These are phyloP conservation scores for Drosophila phalerata DNA, from an alignment of 2,888 invertebrate species.

Conservation along the genomic window DNA sequence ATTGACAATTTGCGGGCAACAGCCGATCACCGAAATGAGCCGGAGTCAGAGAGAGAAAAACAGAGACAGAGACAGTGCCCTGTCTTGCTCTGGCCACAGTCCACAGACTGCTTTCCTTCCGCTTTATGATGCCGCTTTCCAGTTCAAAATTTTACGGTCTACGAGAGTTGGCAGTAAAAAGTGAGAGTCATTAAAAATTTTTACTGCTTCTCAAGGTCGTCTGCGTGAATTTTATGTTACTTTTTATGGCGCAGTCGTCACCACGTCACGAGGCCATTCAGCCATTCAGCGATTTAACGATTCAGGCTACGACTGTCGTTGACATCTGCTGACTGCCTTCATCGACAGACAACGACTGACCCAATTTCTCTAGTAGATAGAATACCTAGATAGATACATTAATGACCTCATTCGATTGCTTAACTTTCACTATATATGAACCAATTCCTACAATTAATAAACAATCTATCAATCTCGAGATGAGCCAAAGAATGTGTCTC, in stretches of 20 bases:
- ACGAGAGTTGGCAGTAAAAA: slow-evolving; percentile 81
- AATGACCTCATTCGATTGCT: slow-evolving; percentile 11
- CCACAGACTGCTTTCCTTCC: slow-evolving; percentile 35
- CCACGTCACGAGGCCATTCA: slow-evolving; percentile 31
- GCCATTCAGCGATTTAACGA: slow-evolving; percentile 7
- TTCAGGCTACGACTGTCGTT: slow-evolving; percentile 40
- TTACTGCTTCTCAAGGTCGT: slow-evolving; percentile 85
- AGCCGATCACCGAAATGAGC: slow-evolving; percentile 58
- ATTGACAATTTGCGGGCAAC: slow-evolving; percentile 66
- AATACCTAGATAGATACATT: slow-evolving; percentile 26
- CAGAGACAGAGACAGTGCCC: not conserved
- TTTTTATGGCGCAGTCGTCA: slow-evolving; percentile 64
- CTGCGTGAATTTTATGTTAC: slow-evolving; percentile 80
- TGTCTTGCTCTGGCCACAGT: slow-evolving; percentile 23
- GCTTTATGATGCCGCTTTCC: slow-evolving; percentile 50
- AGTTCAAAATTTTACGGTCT: slow-evolving; percentile 67
- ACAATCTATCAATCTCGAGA: not conserved
- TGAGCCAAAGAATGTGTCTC: not conserved
- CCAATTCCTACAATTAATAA: not conserved
- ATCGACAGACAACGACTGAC: slow-evolving; percentile 52
- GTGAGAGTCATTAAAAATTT: slow-evolving; percentile 85
- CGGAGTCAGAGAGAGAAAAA: not conserved
- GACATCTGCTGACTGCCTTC: slow-evolving; percentile 41
- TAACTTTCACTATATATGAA: slow-evolving; percentile 5
- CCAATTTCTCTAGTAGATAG: slow-evolving; percentile 55